Percentiles rank a stretch among this genome's conserved stretches.
phyloP scores from a whole-genome alignment of 2,797 vertebrate species.

The Danio albolineatus region DNA sequence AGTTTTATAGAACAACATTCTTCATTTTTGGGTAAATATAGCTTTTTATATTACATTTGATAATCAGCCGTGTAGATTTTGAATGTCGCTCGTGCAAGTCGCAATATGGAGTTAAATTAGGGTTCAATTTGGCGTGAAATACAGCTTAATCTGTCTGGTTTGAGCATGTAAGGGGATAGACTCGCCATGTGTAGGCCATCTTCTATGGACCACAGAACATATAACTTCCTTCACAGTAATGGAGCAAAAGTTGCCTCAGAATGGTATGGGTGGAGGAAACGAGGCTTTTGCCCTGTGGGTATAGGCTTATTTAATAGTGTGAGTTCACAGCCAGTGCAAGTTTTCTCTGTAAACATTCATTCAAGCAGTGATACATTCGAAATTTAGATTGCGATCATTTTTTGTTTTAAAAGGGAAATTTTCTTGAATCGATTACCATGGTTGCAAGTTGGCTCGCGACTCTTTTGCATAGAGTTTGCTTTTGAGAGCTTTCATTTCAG shows the following conservation, averaged over 20 bases:
- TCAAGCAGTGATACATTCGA: slow-evolving; percentile 8
- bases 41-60: background rate
- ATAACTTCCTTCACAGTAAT: slow-evolving; percentile 6
- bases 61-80: background rate
- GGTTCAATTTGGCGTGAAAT: slow-evolving; percentile 47
- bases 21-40: background rate
- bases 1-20: background rate
- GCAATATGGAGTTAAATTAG: slow-evolving; percentile 24
- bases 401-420: background rate
- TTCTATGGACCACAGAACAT: slow-evolving; percentile 48
- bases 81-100: background rate
- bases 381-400: background rate
- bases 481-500: slow-evolving; percentile 23
- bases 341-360: slow-evolving; percentile 21
- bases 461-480: background rate
- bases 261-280: slow-evolving; percentile 2
- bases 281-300: slow-evolving; percentile 18
- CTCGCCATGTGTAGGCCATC: slow-evolving; percentile 39
- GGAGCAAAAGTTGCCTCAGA: background rate
- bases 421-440: background rate
- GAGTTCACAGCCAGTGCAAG: slow-evolving; percentile 26
- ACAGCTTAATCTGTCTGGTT: slow-evolving; percentile 17
- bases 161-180: slow-evolving; percentile 25
- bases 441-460: background rate
- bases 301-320: slow-evolving; percentile 26